These are phyloP conservation scores for Beroe ovata DNA, from an alignment of 37 sponge, comb jelly and placozoan species.

Conservation along the genomic window DNA sequence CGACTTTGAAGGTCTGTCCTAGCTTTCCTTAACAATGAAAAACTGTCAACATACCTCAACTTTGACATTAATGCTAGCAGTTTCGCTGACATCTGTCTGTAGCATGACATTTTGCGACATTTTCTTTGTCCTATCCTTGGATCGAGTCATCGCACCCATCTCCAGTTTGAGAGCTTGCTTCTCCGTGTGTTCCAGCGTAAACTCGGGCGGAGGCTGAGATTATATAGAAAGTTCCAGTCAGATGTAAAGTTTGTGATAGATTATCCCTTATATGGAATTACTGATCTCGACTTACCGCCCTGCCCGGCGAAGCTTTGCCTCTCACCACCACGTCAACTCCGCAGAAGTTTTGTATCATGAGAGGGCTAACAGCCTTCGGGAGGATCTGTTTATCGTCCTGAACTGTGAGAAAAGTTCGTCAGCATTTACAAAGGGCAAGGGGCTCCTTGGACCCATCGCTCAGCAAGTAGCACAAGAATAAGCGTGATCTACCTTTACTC, in stretches of 20 bases:
- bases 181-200: neutral
- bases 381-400: neutral
- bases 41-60: conserved; percentile 29
- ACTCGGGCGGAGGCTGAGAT: conserved; percentile 42
- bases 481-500: too few relatives aligned
- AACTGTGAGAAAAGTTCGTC: too few relatives aligned
- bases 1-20: too few relatives aligned
- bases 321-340: conserved; percentile 32
- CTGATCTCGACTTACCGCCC: neutral
- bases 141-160: neutral
- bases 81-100: neutral
- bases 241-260: too few relatives aligned
- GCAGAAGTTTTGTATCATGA: conserved; percentile 46
- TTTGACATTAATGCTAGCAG: conserved; percentile 62
- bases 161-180: conserved; percentile 48
- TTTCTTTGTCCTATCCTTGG: neutral
- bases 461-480: too few relatives aligned
- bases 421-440: too few relatives aligned
- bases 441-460: too few relatives aligned
- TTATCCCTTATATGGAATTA: too few relatives aligned
- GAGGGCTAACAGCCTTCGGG: conserved; percentile 17
- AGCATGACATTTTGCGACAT: neutral
- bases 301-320: conserved; percentile 3
- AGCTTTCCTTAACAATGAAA: too few relatives aligned
- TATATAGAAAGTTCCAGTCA: too few relatives aligned